Conservation (phyloP, 2,113 vertebrate species). For the Ceyx margarethae region DNA sequence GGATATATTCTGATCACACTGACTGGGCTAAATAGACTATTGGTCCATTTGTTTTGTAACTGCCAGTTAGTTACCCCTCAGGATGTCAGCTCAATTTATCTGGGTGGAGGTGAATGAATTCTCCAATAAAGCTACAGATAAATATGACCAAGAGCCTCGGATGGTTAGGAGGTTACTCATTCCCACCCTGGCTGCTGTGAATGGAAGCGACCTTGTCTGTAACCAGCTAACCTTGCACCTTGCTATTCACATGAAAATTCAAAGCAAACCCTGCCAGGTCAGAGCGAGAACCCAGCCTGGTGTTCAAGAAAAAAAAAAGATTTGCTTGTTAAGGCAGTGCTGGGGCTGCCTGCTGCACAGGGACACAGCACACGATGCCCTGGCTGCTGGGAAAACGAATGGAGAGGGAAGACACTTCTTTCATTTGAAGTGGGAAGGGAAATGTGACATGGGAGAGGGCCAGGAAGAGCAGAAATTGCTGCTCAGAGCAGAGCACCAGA, state of each 20-base stretch:
- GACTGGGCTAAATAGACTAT: constrained; percentile 46
- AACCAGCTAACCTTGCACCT: constrained; percentile 41
- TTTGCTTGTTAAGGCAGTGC: constrained; percentile 3
- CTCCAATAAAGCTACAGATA: constrained; percentile 11
- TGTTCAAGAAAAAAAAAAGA: neutral
- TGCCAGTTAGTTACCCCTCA: constrained; percentile 54
- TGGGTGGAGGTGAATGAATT: constrained; percentile 8
- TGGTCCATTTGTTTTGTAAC: constrained; percentile 55
- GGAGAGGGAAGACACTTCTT: neutral
- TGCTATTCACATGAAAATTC: constrained; percentile 34
- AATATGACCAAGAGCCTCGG: neutral
- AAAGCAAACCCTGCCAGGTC: constrained; percentile 39
- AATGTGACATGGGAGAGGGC: neutral
- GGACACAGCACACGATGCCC: neutral
- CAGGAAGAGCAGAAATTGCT: neutral
- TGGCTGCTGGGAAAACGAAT: neutral
- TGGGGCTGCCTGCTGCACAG: neutral
- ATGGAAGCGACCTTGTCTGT: constrained; percentile 56
- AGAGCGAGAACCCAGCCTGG: neutral
- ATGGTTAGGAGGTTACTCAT: constrained; percentile 5
- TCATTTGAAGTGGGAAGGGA: neutral
- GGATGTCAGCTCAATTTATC: constrained; percentile 47
- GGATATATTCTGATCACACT: constrained; percentile 54
- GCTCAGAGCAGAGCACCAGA: fast-evolving
- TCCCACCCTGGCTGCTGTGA: neutral